Conservation (phyloP, 2,888 invertebrate genomes). For the Conomelus anceps region DNA sequence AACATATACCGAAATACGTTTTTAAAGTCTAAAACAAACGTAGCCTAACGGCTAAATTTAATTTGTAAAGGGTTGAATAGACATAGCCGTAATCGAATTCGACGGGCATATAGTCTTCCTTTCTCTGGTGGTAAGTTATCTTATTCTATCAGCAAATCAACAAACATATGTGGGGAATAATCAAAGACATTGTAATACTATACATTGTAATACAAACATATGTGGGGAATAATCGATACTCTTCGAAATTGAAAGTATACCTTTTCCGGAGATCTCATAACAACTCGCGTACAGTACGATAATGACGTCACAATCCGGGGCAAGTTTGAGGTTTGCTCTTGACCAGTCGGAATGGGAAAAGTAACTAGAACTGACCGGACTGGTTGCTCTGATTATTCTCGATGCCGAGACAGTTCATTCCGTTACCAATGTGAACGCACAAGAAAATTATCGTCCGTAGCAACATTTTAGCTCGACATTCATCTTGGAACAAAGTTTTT, state of each 20-base stretch:
- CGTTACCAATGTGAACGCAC: background rate
- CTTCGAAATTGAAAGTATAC: background rate
- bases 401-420: background rate
- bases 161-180: background rate
- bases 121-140: no score
- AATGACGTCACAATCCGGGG: background rate
- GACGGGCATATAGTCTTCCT: no score
- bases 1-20: no score
- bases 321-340: background rate
- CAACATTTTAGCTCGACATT: no score
- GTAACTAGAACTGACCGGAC: background rate
- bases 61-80: no score
- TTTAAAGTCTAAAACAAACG: no score
- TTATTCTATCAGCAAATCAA: no score
- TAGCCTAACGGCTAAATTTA: no score
- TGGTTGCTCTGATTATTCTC: background rate
- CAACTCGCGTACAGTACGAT: background rate
- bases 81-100: no score
- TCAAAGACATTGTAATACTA: background rate
- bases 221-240: no score
- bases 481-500: no score
- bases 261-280: background rate
- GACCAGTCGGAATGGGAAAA: background rate
- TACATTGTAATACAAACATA: background rate
- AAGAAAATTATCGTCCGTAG: background rate